Percentiles rank a stretch among this genome's conserved stretches.
Evolutionary conservation across 2,888 invertebrate genomes (phyloP).

Genomic region (Lacanobia oleracea): DNA sequence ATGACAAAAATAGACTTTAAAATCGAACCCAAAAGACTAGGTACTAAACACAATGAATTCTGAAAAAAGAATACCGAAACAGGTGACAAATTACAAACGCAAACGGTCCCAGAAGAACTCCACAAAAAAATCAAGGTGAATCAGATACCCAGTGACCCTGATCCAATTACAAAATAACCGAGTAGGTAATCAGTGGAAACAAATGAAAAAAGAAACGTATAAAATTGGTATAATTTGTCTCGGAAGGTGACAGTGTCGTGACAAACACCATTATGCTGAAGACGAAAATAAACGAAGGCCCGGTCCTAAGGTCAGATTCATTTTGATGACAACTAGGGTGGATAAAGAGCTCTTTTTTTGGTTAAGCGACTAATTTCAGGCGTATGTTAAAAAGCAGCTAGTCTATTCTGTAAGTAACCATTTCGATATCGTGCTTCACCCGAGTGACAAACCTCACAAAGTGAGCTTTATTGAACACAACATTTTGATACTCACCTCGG

Average conservation of each 20-base stretch:
- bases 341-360: slow-evolving; percentile 36
- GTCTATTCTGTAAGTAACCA: no score
- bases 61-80: not conserved
- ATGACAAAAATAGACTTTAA: not conserved
- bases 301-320: slow-evolving; percentile 51
- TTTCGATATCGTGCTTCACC: no score
- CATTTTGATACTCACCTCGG: no score
- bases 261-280: slow-evolving; percentile 64
- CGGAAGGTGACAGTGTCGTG: slow-evolving; percentile 65
- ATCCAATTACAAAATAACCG: slow-evolving; percentile 35
- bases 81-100: slow-evolving; percentile 14
- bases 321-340: slow-evolving; percentile 37
- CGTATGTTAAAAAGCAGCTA: no score
- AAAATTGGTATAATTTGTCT: slow-evolving; percentile 67
- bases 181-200: slow-evolving; percentile 52
- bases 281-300: slow-evolving; percentile 65
- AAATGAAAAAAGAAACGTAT: slow-evolving; percentile 53
- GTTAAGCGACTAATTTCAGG: not conserved
- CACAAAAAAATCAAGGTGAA: slow-evolving; percentile 38
- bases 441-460: no score
- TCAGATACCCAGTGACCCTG: slow-evolving; percentile 45
- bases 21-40: not conserved
- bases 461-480: no score
- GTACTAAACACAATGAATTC: not conserved
- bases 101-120: slow-evolving; percentile 4